Evolutionary conservation across 1,140 invertebrate species (phyloP), one percentile per base, ranked within the genome.

Genomic region (Cydia splendana): DNA sequence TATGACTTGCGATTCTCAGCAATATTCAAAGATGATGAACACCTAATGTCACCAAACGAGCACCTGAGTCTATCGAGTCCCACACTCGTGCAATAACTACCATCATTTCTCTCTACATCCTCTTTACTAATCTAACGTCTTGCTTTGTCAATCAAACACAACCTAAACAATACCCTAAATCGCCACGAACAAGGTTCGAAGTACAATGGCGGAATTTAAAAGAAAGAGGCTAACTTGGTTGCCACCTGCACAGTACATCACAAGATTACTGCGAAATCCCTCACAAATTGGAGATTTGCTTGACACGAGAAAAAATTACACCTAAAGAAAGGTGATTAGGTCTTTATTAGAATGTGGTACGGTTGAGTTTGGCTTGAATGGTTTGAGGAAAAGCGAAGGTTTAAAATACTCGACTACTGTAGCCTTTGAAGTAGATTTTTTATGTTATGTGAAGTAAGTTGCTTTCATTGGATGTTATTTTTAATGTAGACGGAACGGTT

Each of bases 221-320:
- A 62, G n/a, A 24, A 24, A 24, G 20, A 2, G 57, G 20, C 57
- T 62, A 62, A 62, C 57, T 24, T 12, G 3, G n/a, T 12, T 62
- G 57, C 57, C 20, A 62, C 57, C 57, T 24, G 57, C 1, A 62
- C 57, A 24, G 57, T 62, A 62, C 57, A 62, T 62, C 57, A 62
- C 57, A 24, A 62, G 57, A 62, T 62, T 62, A 62, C 57, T 62
- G 57, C 57, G 20, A 62, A 62, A 62, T 62, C 57, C 57, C 57
- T 62, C 57, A 62, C 57, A 62, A 62, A 62, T 62, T 62, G 57
- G 57, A 62, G 57, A 62, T 62, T 62, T 62, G 20, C 57, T 62
- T 24, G 57, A 62, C 57, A 62, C 10, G 57, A 62, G 57, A 24
- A 62, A 24, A 62, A 62, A 53, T 62, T 62, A 62, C 20, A 62